Conservation (phyloP, 1,140 invertebrate species). For the Hylaeus volcanicus region DNA sequence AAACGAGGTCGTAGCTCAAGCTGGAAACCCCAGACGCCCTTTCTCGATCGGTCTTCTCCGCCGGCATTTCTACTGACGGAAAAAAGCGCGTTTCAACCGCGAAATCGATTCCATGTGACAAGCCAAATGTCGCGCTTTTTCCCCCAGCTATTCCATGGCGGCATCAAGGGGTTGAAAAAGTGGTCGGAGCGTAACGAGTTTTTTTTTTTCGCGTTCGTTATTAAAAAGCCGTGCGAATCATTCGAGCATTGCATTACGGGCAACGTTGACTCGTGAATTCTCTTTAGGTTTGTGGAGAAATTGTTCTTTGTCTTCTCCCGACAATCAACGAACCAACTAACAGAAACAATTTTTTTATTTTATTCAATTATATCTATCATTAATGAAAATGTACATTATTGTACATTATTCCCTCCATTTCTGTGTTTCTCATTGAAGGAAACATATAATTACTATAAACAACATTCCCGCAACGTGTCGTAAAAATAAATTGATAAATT, state of each 20-base stretch:
- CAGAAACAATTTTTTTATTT: no score
- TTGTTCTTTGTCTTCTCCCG: no score
- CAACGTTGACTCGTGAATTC: neutral
- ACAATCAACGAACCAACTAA: no score
- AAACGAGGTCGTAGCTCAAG: slow-evolving; percentile 41
- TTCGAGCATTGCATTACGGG: neutral
- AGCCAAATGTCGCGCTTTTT: slow-evolving; percentile 48
- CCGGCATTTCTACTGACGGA: slow-evolving; percentile 8
- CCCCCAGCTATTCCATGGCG: slow-evolving; percentile 23
- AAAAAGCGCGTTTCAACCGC: slow-evolving; percentile 43
- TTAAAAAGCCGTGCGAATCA: neutral
- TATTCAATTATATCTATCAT: no score
- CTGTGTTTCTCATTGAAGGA: no score
- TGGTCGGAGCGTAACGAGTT: slow-evolving; percentile 44
- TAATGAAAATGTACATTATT: no score
- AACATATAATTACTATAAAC: no score
- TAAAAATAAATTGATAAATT: no score
- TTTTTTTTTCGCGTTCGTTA: slow-evolving; percentile 9
- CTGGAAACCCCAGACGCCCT: slow-evolving; percentile 1
- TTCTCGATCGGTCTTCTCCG: neutral
- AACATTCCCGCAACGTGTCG: no score
- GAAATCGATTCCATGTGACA: slow-evolving; percentile 49
- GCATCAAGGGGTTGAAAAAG: slow-evolving; percentile 37
- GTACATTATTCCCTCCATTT: no score
- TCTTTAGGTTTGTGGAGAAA: no score